A percentile compares a stretch with the other conserved stretches of the same genome.
These are phyloP conservation scores for Dasysyrphus albostriatus DNA, from an alignment of 2,888 invertebrate species.

Conservation along the genomic window DNA sequence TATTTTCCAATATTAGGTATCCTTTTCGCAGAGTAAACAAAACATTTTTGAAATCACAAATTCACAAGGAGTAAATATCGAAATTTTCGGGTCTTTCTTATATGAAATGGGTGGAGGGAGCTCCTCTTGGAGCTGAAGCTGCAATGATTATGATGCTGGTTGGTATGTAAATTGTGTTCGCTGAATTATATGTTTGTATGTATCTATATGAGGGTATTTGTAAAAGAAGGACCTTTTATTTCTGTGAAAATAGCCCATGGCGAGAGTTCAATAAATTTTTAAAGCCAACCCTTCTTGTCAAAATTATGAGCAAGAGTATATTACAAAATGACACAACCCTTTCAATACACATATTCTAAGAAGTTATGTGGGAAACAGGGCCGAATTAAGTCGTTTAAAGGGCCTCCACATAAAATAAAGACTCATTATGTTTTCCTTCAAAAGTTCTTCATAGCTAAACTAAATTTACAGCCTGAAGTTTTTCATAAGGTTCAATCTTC, in stretches of 20 bases:
- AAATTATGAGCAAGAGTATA: constrained; percentile 69
- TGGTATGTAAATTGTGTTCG: constrained; percentile 54
- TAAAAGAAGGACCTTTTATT: constrained; percentile 64
- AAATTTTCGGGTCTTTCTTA: constrained; percentile 63
- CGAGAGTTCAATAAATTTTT: constrained; percentile 73
- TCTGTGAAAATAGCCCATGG: constrained; percentile 64
- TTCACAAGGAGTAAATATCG: constrained; percentile 74
- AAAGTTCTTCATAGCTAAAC: neutral
- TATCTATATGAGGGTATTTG: constrained; percentile 42
- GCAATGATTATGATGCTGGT: constrained; percentile 47
- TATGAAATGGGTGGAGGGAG: constrained; percentile 1
- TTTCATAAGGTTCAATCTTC: too few species aligned
- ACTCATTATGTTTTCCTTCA: neutral
- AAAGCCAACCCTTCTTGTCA: constrained; percentile 62
- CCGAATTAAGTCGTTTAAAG: neutral
- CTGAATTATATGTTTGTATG: neutral
- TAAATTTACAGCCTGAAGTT: too few species aligned
- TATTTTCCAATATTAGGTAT: constrained; percentile 74
- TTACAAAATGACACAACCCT: constrained; percentile 80
- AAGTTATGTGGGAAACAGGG: constrained; percentile 79
- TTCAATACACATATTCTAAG: constrained; percentile 77
- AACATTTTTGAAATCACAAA: constrained; percentile 74
- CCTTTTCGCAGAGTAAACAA: constrained; percentile 69
- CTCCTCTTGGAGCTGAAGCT: constrained; percentile 30
- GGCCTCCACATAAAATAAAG: too few species aligned